Evolutionary conservation across 2,113 vertebrate genomes (phyloP), one percentile per base, ranked within the genome.

Genomic region (Oxyura jamaicensis): DNA sequence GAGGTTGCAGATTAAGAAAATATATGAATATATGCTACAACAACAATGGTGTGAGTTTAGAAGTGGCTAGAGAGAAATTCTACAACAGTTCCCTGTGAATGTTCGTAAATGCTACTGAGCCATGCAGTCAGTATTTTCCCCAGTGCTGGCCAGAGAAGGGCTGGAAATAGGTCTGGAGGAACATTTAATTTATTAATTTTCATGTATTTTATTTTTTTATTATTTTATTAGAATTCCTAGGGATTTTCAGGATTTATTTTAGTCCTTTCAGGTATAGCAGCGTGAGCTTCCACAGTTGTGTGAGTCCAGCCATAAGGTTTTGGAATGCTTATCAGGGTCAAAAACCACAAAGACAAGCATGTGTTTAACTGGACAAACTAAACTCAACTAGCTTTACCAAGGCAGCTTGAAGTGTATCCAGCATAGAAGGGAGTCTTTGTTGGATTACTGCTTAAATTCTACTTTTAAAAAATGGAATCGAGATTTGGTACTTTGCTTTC

Each of bases 381-480:
- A 79, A 29, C 62, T 75, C 69, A 60, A 5, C n/a, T 67, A 22
- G 66, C 56, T 88, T 84, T 68, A 79, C 62, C 55, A 23, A 1
- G 3, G 46, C 77, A 73, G 62, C 65, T 91, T 82, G 68, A 53
- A 62, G 28, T 44, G 31, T 62, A 11, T 56, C 88, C 58, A 75
- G 76, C 56, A n/a, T 67, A 67, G 48, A 88, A 77, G 28, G 55
- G 62, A 86, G 73, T 75, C 73, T 94, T 93, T 75, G 88, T 81
- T 78, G 69, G 58, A 79, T 92, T 94, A 73, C 48, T 91, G 36
- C 71, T 83, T 88, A 88, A 89, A 92, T 92, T 35, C 77, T 39
- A 39, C 58, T 83, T 91, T n/a, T 2, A 83, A 95, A 91, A 77
- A 60, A 69, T 60, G 26, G 13, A 63, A 50, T 71, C 46, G 55